Percentiles rank a stretch among this genome's conserved stretches.
phyloP scores from a whole-genome alignment of 1,140 invertebrate species.

The Brachionus plicatilis region DNA sequence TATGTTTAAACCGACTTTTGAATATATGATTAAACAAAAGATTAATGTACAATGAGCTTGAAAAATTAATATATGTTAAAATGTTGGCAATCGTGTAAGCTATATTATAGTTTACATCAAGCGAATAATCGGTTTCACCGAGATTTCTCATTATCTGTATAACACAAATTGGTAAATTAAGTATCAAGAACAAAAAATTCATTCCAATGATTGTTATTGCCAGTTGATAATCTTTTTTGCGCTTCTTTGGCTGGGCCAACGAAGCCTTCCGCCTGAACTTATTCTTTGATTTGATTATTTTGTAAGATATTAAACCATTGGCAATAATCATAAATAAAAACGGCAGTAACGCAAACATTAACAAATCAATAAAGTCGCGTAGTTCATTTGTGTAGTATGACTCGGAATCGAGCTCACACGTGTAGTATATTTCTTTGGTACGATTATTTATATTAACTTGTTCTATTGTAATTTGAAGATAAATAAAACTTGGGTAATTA shows the following conservation, averaged over 20 bases:
- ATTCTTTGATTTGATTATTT: neutral
- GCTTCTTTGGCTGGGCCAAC: neutral
- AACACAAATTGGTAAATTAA: slow-evolving; percentile 21
- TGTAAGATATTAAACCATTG: neutral
- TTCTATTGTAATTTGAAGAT: neutral
- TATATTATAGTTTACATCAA: neutral
- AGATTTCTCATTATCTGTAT: neutral
- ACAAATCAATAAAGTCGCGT: neutral
- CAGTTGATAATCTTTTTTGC: slow-evolving; percentile 17
- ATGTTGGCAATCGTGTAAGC: neutral
- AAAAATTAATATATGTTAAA: slow-evolving; percentile 28
- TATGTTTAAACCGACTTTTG: neutral
- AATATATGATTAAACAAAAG: slow-evolving; percentile 19
- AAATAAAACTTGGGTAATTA: slow-evolving; percentile 8
- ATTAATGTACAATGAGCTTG: slow-evolving; percentile 19
- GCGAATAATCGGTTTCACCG: neutral
- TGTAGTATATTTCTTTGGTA: neutral
- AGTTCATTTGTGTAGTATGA: neutral
- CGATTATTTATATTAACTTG: neutral
- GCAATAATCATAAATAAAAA: neutral
- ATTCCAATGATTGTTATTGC: slow-evolving; percentile 1
- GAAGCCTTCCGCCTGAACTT: neutral
- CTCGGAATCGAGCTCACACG: neutral
- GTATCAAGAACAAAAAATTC: neutral
- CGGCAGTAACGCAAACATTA: neutral